These are phyloP conservation scores for Astropecten irregularis DNA, from an alignment of 53 echinoderm and acorn worm genomes.

Conservation along the genomic window DNA sequence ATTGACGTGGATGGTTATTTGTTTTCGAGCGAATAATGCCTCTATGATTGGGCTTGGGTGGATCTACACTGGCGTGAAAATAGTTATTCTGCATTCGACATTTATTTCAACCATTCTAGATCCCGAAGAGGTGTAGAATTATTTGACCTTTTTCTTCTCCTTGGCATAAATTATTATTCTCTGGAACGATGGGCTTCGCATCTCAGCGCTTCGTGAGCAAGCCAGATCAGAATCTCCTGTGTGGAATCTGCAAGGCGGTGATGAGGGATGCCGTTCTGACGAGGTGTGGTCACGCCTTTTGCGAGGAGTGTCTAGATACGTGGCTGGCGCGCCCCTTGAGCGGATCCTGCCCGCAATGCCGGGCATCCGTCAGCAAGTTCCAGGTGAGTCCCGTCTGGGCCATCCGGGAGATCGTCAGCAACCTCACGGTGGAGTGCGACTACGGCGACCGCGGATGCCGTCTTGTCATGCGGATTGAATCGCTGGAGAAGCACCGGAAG, in stretches of 20 bases:
- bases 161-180: too few relatives aligned
- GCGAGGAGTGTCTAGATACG: slow-evolving; percentile 74
- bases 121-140: too few relatives aligned
- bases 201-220: slow-evolving; percentile 74
- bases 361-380: slow-evolving; percentile 64
- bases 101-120: too few relatives aligned
- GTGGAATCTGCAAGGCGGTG: slow-evolving; percentile 90
- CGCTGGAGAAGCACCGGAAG: slow-evolving; percentile 58
- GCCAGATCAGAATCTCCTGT: slow-evolving; percentile 78
- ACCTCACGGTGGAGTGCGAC: slow-evolving; percentile 70
- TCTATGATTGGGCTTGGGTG: too few relatives aligned
- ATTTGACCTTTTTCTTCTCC: too few relatives aligned
- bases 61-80: too few relatives aligned
- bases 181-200: slow-evolving; percentile 86
- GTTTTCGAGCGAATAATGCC: too few relatives aligned
- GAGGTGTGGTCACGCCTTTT: slow-evolving; percentile 88
- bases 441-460: slow-evolving; percentile 79
- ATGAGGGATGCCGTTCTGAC: slow-evolving; percentile 82
- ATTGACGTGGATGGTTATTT: too few relatives aligned
- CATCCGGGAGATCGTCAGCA: slow-evolving; percentile 77
- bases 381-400: slow-evolving; percentile 88
- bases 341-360: slow-evolving; percentile 89
- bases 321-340: slow-evolving; percentile 83
- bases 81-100: too few relatives aligned
- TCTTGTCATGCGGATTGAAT: slow-evolving; percentile 72